Evolutionary conservation across 2,888 invertebrate genomes (phyloP).

Genomic region (Limnephilus marmoratus): DNA sequence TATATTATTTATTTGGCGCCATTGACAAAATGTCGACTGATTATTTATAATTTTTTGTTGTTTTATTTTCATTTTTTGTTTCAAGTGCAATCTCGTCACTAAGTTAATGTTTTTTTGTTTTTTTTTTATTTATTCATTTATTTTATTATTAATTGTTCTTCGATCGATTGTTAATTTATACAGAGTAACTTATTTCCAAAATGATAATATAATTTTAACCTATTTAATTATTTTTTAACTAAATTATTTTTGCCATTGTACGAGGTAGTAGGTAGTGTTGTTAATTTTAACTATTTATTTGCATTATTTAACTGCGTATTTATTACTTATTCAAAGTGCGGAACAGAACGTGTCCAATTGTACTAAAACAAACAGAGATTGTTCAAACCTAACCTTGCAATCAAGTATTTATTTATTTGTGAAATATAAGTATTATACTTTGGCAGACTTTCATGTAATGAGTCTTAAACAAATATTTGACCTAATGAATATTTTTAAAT

Average conservation of each 20-base stretch:
- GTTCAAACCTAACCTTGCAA: neutral
- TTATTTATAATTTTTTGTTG: constrained; percentile 49
- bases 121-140: constrained; percentile 51
- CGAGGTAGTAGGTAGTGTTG: neutral
- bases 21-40: constrained; percentile 52
- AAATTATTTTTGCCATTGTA: constrained; percentile 17
- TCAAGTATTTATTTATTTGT: neutral
- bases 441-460: neutral
- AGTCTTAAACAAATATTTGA: neutral
- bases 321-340: constrained; percentile 5
- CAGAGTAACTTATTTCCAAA: neutral
- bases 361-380: neutral
- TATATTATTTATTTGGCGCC: constrained; percentile 34
- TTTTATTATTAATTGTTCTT: neutral
- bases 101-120: constrained; percentile 55
- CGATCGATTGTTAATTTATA: constrained; percentile 2
- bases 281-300: constrained; percentile 7
- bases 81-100: constrained; percentile 64
- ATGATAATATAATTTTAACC: neutral
- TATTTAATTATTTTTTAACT: constrained; percentile 16
- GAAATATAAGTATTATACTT: neutral
- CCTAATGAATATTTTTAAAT: neutral
- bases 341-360: neutral
- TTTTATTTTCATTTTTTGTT: constrained; percentile 33
- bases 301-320: neutral